Conservation (phyloP, 2,113 vertebrate genomes). For the Macquaria australasica region DNA sequence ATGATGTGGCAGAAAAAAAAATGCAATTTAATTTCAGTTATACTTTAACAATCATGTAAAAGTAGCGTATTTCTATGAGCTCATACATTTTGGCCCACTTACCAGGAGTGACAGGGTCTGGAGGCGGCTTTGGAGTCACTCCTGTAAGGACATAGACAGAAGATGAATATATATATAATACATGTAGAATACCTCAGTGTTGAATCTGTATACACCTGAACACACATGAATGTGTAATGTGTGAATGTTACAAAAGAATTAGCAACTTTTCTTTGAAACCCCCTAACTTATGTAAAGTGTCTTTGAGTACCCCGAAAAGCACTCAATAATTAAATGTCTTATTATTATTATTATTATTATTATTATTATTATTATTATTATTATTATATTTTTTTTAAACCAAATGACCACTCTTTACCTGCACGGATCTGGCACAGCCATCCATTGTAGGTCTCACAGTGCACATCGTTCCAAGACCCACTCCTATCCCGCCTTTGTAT, state of each 20-base stretch:
- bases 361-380: no score
- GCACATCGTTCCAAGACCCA: constrained; percentile 86
- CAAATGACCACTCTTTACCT: constrained; percentile 80
- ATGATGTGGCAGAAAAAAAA: not conserved
- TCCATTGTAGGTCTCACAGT: constrained; percentile 83
- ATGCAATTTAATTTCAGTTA: not conserved
- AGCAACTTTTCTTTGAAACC: not conserved
- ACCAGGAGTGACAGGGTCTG: constrained; percentile 82
- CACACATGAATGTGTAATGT: not conserved
- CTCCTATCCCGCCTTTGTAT: not conserved
- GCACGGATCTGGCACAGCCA: constrained; percentile 90
- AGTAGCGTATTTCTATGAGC: not conserved
- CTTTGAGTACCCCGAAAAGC: no score
- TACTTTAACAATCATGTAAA: not conserved
- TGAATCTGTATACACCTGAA: not conserved
- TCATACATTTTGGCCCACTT: constrained; percentile 54
- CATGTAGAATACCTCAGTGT: no score
- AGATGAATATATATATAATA: not conserved
- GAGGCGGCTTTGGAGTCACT: constrained; percentile 79
- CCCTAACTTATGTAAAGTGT: no score
- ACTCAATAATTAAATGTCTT: no score
- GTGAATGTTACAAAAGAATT: not conserved
- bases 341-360: no score
- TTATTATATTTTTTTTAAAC: not conserved
- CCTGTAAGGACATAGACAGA: constrained; percentile 77